These are phyloP conservation scores for Tragelaphus imberbis DNA, from an alignment of 2,113 vertebrate genomes.

Conservation along the genomic window DNA sequence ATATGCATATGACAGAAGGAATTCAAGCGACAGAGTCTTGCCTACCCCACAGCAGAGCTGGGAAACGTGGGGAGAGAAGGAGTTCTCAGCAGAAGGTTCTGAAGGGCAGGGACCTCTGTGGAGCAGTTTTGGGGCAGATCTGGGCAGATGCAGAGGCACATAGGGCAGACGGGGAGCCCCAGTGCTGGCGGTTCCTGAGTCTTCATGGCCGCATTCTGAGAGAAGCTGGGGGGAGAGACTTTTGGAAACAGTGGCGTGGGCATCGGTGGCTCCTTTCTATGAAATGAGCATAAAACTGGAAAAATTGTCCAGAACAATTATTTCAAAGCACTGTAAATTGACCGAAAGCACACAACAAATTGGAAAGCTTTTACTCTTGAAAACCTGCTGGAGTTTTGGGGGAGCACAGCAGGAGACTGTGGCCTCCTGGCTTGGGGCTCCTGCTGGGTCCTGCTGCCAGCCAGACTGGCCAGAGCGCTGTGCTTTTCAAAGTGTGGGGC, in stretches of 20 bases:
- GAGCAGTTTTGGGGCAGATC: background rate
- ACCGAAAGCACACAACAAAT: background rate
- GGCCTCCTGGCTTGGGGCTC: background rate
- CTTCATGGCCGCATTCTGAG: background rate
- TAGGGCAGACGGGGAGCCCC: background rate
- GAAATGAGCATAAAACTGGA: background rate
- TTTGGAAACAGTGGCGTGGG: background rate
- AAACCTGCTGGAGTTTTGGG: background rate
- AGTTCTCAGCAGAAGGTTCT: background rate
- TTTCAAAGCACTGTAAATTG: background rate
- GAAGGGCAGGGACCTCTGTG: background rate
- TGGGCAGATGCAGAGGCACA: background rate
- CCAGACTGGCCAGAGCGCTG: background rate
- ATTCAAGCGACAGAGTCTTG: background rate
- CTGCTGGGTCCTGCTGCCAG: background rate
- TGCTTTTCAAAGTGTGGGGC: background rate
- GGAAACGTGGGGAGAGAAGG: background rate
- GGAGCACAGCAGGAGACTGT: background rate
- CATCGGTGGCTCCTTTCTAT: background rate
- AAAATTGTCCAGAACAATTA: background rate
- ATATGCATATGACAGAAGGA: background rate
- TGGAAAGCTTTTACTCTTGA: constrained; percentile 5
- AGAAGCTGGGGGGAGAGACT: background rate
- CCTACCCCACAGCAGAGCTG: background rate
- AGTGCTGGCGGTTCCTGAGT: accelerated